phyloP scores from a whole-genome alignment of 2,888 invertebrate genomes.

The Caenorhabditis sp. region DNA sequence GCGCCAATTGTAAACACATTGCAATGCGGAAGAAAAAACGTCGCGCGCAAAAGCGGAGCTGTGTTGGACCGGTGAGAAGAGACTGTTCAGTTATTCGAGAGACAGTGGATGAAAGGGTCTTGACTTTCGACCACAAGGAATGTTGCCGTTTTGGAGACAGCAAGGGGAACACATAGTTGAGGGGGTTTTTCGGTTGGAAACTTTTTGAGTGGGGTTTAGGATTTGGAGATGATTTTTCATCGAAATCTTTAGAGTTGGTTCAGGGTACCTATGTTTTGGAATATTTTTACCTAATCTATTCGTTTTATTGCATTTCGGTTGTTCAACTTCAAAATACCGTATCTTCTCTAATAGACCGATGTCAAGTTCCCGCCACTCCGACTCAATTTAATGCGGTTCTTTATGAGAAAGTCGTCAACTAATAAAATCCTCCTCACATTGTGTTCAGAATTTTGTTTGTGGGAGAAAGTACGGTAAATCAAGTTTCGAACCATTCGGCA shows the following conservation, averaged over 20 bases:
- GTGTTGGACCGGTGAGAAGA: conserved; percentile 27
- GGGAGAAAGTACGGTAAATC: too few species aligned
- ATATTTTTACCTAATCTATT: too few species aligned
- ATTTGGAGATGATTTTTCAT: not conserved
- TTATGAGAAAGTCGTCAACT: too few species aligned
- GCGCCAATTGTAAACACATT: conserved; percentile 49
- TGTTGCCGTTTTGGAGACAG: conserved; percentile 34
- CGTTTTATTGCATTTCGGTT: too few species aligned
- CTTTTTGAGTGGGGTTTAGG: not conserved
- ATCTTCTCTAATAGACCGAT: too few species aligned
- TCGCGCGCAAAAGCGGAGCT: conserved; percentile 43
- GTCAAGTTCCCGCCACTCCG: too few species aligned
- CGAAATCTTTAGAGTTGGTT: not conserved
- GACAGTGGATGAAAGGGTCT: conserved; percentile 10
- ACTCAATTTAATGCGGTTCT: too few species aligned
- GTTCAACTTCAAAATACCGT: too few species aligned
- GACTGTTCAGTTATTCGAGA: conserved; percentile 21
- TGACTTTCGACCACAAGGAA: conserved; percentile 47
- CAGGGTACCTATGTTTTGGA: not conserved
- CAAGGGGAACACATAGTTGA: conserved; percentile 21
- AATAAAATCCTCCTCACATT: too few species aligned
- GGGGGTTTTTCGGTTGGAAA: not conserved
- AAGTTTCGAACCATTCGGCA: too few species aligned
- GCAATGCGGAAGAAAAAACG: conserved; percentile 52
- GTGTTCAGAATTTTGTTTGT: too few species aligned